Base-by-base conservation (phyloP, 2,888 invertebrate species). In the Electrophaes corylata region DNA sequence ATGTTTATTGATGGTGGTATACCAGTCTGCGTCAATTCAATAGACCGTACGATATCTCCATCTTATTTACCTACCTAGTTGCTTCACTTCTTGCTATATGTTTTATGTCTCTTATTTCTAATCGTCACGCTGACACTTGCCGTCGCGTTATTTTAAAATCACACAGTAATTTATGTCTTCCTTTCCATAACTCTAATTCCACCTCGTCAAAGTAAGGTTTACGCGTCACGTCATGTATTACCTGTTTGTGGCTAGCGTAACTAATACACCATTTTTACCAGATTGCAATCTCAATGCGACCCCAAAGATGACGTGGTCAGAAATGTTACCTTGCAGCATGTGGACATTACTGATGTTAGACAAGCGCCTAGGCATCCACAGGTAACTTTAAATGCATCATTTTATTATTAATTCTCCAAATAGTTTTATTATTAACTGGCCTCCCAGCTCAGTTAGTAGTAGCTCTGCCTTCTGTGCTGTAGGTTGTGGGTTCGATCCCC, bases 331-430 rank as follows among this genome's bases (percentile, higher is more conserved):
- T 70, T 86, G 20, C 66, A 64, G 45, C 83, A 81, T 51, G 79
- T 72, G 37, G 86, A 88, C 66, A 83, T 84, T 18, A 66, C 85
- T 14, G 82, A 88, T 61, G 83, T 89, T 16, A 78, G 85, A 53
- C 79, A 86, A 64, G 84, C 83, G 23, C 86, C 86, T 10, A 79
- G 86, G 41, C 67, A 62, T 52, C 54, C 47, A 64, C 81, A 83
- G 83, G 87, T 86, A 76, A 19, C 18, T 39, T 48, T 12, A 35
- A 12, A 23, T 20, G 35, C 46, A 55, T 40, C 20, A 23, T 33
- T 45, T 2, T 23, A 3, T 6, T 23, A 4, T 23, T 23, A 6
- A 23, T 23, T 6, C 5, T 23, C 26, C 2, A 29, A 29, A 29
- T 47, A 23, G 29, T 20, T 16, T n/a, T 6, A 8, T 35, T 14